phyloP scores from a whole-genome alignment of 35 echinoderm and acorn worm species.

The Ophiothrix spiculata region DNA sequence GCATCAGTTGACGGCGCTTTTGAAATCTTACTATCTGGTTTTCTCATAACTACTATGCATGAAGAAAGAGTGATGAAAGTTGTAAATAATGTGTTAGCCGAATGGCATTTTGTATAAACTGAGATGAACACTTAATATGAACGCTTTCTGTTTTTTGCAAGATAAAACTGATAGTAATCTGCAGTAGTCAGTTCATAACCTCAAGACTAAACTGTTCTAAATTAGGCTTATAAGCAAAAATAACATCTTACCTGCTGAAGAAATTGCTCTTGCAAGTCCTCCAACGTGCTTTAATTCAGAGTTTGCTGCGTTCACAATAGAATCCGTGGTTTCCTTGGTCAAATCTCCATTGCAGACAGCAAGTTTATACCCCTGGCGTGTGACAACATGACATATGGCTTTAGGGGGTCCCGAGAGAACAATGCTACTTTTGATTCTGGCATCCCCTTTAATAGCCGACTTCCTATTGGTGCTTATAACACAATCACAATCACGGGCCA shows the following conservation, averaged over 20 bases:
- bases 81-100: not conserved
- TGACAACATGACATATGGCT: not conserved
- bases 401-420: not conserved
- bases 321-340: constrained; percentile 34
- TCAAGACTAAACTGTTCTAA: too few species aligned
- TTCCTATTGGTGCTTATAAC: not conserved
- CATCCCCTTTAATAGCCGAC: not conserved
- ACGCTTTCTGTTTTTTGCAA: not conserved
- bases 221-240: too few species aligned
- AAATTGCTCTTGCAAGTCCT: constrained; percentile 39
- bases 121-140: not conserved
- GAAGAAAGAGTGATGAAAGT: not conserved
- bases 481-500: constrained; percentile 26
- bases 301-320: constrained; percentile 52
- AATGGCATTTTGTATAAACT: not conserved
- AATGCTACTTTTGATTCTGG: not conserved
- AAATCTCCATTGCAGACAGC: constrained; percentile 42
- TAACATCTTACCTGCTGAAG: constrained; percentile 35
- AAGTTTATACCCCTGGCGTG: not conserved
- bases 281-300: constrained; percentile 29
- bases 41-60: not conserved
- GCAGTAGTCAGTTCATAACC: too few species aligned
- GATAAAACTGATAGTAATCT: not conserved
- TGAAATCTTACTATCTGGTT: not conserved
- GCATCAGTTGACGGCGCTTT: not conserved